A percentile compares a stretch with the other conserved stretches of the same genome.
These are phyloP conservation scores for Tortrix viridana DNA, from an alignment of 2,888 invertebrate genomes.

Conservation along the genomic window DNA sequence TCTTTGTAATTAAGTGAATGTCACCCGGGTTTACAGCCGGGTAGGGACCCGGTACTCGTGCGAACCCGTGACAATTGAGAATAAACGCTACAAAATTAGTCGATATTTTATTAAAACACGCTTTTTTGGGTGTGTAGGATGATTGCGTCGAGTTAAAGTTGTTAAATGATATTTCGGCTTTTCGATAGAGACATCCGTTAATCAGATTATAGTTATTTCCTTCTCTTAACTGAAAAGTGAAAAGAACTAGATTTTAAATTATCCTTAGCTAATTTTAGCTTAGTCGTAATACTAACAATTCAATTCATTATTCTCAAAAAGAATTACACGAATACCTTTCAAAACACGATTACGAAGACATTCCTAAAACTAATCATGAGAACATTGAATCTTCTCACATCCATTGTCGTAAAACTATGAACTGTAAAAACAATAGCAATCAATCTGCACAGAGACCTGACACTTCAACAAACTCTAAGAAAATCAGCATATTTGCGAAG, in stretches of 20 bases:
- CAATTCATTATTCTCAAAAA: too few species aligned
- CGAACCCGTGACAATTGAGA: neutral
- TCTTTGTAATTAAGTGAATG: conserved; percentile 83
- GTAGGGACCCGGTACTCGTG: neutral
- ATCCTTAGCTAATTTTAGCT: too few species aligned
- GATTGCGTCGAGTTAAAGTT: neutral
- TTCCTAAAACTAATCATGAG: too few species aligned
- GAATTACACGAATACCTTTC: too few species aligned
- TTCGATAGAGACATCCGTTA: too few species aligned
- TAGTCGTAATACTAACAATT: too few species aligned
- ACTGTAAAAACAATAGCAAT: conserved; percentile 18
- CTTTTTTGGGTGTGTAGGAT: neutral
- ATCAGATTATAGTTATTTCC: too few species aligned
- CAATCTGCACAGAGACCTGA: conserved; percentile 11
- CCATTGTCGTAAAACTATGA: too few species aligned
- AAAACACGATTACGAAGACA: too few species aligned
- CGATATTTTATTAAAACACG: neutral
- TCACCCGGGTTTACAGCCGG: conserved; percentile 62
- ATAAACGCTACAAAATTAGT: neutral
- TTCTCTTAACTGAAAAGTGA: too few species aligned
- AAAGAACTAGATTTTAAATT: too few species aligned
- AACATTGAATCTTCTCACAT: neutral
- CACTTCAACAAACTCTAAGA: conserved; percentile 47
- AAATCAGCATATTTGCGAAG: conserved; percentile 50
- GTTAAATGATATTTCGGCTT: too few species aligned